Conservation (phyloP, 2,113 vertebrate genomes). For the Scomber colias region DNA sequence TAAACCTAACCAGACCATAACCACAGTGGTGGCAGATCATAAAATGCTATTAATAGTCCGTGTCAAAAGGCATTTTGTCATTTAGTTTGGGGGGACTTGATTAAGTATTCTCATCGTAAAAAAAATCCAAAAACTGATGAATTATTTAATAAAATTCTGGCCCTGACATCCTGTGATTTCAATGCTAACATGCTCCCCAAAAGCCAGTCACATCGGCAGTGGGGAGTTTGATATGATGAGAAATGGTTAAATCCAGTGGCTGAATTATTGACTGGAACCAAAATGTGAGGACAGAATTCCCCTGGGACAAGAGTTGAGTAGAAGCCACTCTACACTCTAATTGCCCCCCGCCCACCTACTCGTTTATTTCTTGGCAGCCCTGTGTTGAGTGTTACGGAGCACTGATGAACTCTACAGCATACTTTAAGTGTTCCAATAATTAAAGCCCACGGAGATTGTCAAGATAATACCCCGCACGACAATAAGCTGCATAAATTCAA, state of each 20-base stretch:
- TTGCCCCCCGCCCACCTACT: constrained; percentile 66
- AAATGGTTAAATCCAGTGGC: constrained; percentile 63
- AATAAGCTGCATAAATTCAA: constrained; percentile 61
- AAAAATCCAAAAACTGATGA: not conserved
- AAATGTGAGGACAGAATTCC: constrained; percentile 63
- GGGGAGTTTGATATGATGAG: constrained; percentile 57
- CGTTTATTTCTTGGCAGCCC: constrained; percentile 53
- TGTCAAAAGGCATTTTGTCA: too few relatives aligned
- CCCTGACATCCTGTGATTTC: not conserved
- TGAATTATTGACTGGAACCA: constrained; percentile 77
- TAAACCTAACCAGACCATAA: too few relatives aligned
- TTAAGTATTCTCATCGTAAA: not conserved
- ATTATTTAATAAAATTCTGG: not conserved
- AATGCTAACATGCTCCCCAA: not conserved
- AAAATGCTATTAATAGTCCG: too few relatives aligned
- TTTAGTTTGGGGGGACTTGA: too few relatives aligned
- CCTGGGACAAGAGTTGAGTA: constrained; percentile 65
- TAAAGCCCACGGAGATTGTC: constrained; percentile 71
- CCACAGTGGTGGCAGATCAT: too few relatives aligned
- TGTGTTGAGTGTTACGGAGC: constrained; percentile 56
- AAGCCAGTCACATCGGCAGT: constrained; percentile 20
- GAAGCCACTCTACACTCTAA: constrained; percentile 76
- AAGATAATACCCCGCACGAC: constrained; percentile 65
- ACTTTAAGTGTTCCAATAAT: constrained; percentile 74
- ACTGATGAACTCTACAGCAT: constrained; percentile 67